Base-by-base conservation (phyloP, 2,113 vertebrate genomes). In the Isurus oxyrinchus region DNA sequence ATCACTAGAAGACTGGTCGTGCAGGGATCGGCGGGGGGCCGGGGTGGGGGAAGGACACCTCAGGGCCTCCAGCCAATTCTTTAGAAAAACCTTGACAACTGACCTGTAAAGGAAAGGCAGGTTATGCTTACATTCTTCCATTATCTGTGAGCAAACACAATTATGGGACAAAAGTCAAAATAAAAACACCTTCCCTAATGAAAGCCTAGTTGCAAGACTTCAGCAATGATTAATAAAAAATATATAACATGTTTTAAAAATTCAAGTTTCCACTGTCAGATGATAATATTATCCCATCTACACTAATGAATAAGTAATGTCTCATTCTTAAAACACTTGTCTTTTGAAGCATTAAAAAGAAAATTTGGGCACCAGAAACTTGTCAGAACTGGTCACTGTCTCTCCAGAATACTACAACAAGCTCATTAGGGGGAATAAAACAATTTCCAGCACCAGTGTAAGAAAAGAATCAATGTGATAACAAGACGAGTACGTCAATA, bases 391-490 rank as follows among this genome's bases (percentile, higher is more conserved):
- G 19, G 81, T 35, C 59, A 40, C 5, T n/a, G 16, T 94, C 13
- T 61, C n/a, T 10, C 5, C 19, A 59, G 14, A 23, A 63, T 53
- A 14, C 63, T 31, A 25, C 35, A 63, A 63, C 35, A 63, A 8
- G 59, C 66, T 95, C 44, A 31, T 69, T 69, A 95, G 63, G 81
- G 25, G 2, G 49, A 69, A 95, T 69, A 31, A 67, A 95, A 72
- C 44, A 69, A 95, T 14, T 67, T 25, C 13, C 40, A 53, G n/a
- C 63, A 49, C 87, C 14, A 13, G 23, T 27, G 94, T 49, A 40
- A n/a, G 61, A 7, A 53, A 95, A 72, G n/a, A 67, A 95, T 95
- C 94, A 95, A 72, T 53, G 66, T 69, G 94, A 69, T 69, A 95
- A 72, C 16, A 94, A 95, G 94, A 95, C 53, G 66, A 13, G 44